phyloP scores from a whole-genome alignment of 2,797 vertebrate species.

The Rhynchonycteris naso region DNA sequence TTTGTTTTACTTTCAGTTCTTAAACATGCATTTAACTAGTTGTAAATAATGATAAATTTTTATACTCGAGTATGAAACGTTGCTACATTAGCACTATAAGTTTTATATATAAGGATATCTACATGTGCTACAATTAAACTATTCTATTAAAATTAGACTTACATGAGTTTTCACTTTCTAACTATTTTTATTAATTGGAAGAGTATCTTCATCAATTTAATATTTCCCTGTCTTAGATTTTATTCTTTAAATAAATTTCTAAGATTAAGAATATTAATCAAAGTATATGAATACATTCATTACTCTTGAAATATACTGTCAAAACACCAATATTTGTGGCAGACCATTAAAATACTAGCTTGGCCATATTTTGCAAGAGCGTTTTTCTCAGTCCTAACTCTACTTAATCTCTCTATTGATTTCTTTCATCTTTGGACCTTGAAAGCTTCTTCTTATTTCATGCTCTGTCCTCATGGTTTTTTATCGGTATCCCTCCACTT shows the following conservation, averaged over 20 bases:
- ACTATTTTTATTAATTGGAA: neutral
- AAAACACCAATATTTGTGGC: neutral
- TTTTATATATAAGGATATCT: neutral
- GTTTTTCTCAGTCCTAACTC: neutral
- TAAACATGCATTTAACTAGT: neutral
- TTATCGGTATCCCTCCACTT: neutral
- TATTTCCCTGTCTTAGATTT: neutral
- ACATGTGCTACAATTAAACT: neutral
- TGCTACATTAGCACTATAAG: neutral
- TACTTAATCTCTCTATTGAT: neutral
- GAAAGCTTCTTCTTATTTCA: neutral
- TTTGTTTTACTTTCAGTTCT: neutral
- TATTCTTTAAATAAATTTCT: conserved; percentile 21
- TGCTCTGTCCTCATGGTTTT: neutral
- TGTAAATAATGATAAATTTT: neutral
- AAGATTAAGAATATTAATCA: neutral
- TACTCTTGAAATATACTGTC: neutral
- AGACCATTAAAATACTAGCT: neutral
- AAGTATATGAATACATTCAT: neutral
- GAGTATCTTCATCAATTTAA: neutral
- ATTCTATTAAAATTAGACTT: neutral
- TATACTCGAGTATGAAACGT: neutral
- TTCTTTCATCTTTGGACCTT: neutral
- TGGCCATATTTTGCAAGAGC: neutral
- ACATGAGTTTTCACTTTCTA: neutral